Evolutionary conservation across 1,140 invertebrate genomes (phyloP).

Genomic region (Sinella curviseta): DNA sequence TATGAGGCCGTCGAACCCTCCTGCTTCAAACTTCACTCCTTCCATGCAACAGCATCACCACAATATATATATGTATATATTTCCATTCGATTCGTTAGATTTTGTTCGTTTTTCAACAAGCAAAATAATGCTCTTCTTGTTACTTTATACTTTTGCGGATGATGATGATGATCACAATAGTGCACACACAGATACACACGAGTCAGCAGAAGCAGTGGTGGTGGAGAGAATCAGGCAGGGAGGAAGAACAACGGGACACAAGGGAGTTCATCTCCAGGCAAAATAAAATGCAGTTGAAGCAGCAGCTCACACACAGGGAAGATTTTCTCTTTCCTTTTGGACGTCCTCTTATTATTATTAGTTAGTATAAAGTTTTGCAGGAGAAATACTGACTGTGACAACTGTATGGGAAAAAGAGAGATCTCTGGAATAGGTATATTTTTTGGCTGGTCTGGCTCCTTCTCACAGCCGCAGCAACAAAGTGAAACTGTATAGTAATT

Average conservation of each 20-base stretch:
- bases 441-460: too few relatives aligned
- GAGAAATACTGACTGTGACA: too few relatives aligned
- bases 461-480: too few relatives aligned
- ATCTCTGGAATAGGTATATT: too few relatives aligned
- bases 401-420: neutral
- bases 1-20: neutral
- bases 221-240: neutral
- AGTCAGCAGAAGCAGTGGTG: neutral
- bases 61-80: too few relatives aligned
- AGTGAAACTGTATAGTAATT: neutral
- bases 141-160: neutral
- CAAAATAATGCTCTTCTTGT: too few relatives aligned
- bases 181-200: neutral
- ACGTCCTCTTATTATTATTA: too few relatives aligned
- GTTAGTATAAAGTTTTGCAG: neutral
- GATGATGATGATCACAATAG: neutral
- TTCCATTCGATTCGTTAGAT: too few relatives aligned
- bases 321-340: too few relatives aligned
- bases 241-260: constrained; percentile 2
- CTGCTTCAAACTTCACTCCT: too few relatives aligned
- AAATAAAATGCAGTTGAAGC: neutral
- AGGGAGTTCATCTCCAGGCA: constrained; percentile 6
- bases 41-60: too few relatives aligned
- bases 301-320: neutral
- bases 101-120: too few relatives aligned